Base-by-base conservation (phyloP, 2,888 invertebrate genomes). In the Leucozona laternaria region DNA sequence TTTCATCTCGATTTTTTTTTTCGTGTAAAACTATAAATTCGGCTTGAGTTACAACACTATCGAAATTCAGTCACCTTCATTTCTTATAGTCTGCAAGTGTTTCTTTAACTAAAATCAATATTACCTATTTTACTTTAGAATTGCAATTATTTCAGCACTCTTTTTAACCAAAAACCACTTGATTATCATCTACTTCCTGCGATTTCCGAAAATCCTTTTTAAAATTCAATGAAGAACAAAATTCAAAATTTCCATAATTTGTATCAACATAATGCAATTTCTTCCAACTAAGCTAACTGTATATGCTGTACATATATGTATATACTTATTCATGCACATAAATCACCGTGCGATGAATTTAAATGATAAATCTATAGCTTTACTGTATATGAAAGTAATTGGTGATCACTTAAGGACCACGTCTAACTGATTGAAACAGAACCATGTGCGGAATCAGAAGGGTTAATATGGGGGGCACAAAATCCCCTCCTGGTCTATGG, bases 291-390 rank as follows among this genome's bases (percentile, higher is more conserved):
- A 40, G 43, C n/a, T 62, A 45, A 28, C 37, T 7, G 13, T 60
- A 7, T 34, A 20, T 15, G 4, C 1, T 1, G 7, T 25, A 25
- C 15, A 13, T 10, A 13, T 0, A 4, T 0, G 2, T 22, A 25
- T 7, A 7, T 28, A 25, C 13, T 5, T 25, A 53, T 15, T 4
- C 8, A 31, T 43, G n/a, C 15, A n/a, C 8, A 62, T 34, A 62
- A 62, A 28, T 45, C 62, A 64, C 45, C 40, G 5, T 64, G 62
- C 13, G n/a, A 64, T 64, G 62, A 64, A 64, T 64, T 64, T 64
- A 17, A 64, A 53, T 45, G 62, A 64, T 45, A 28, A 45, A 64
- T 64, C 45, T 28, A 17, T 40, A 3, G 60, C 40, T 64, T 28
- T 45, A 25, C 17, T 17, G 5, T n/a, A 43, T 43, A 43, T 43